A percentile compares a stretch with the other conserved stretches of the same genome.
phyloP scores from a whole-genome alignment of 2,888 invertebrate species.

The Megalurothrips usitatus region DNA sequence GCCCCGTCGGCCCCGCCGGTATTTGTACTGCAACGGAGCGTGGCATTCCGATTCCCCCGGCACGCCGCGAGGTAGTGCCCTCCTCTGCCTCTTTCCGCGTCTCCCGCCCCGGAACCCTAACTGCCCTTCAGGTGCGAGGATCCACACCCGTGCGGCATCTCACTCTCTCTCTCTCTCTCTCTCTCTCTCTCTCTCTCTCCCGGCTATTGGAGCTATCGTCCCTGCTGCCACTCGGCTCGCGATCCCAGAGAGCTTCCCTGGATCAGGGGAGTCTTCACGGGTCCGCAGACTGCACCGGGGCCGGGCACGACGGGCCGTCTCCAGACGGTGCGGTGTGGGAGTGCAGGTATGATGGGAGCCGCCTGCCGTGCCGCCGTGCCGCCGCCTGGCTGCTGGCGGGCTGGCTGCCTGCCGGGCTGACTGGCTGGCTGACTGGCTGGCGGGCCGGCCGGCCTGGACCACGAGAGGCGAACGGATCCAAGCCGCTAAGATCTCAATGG shows the following conservation, averaged over 20 bases:
- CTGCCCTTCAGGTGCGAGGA: too few relatives aligned
- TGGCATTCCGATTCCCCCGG: neutral
- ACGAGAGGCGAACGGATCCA: neutral
- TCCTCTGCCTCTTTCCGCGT: neutral
- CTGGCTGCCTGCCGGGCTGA: too few relatives aligned
- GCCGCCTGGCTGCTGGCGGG: too few relatives aligned
- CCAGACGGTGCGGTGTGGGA: neutral
- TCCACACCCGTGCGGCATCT: too few relatives aligned
- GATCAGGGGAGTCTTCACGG: too few relatives aligned
- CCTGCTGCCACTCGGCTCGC: too few relatives aligned
- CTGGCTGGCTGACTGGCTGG: too few relatives aligned
- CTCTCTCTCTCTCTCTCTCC: neutral
- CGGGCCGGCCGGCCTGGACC: too few relatives aligned
- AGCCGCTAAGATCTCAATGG: conserved; percentile 13
- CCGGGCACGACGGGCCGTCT: neutral
- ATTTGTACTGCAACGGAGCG: conserved; percentile 9
- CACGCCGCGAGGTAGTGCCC: neutral
- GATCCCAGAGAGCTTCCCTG: too few relatives aligned
- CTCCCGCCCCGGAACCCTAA: too few relatives aligned
- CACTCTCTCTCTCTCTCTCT: neutral
- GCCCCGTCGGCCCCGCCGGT: neutral
- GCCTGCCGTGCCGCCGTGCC: too few relatives aligned
- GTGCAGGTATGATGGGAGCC: neutral
- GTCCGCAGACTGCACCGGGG: neutral
- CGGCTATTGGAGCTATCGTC: too few relatives aligned